phyloP scores from a whole-genome alignment of 2,797 vertebrate species.

The Tamandua tetradactyla region DNA sequence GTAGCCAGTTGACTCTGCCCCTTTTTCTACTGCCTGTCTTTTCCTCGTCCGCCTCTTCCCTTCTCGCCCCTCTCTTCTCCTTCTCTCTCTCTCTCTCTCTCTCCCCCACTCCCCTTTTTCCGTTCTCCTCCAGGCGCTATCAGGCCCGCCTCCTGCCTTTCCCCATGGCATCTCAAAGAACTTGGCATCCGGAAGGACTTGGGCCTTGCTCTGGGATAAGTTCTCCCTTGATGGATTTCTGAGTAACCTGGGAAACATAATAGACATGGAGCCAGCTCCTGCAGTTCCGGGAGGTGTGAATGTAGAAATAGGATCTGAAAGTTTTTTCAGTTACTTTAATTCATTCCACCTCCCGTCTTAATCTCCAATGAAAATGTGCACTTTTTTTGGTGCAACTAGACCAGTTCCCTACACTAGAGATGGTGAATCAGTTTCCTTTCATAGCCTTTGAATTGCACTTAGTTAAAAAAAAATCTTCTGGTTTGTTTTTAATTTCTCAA shows the following conservation, averaged over 20 bases:
- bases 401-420: neutral
- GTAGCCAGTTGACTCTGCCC: too few relatives aligned
- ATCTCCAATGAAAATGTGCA: neutral
- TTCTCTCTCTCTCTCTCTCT: too few relatives aligned
- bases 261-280: neutral
- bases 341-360: neutral
- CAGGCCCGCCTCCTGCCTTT: neutral
- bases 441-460: neutral
- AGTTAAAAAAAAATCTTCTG: neutral
- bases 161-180: neutral
- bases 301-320: neutral
- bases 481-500: neutral
- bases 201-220: neutral
- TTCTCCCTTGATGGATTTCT: neutral
- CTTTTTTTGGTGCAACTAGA: neutral
- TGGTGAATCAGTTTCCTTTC: neutral
- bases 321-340: neutral
- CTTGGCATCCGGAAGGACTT: neutral
- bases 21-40: neutral
- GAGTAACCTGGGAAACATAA: neutral
- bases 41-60: too few relatives aligned
- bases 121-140: neutral
- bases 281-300: neutral
- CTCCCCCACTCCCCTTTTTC: too few relatives aligned
- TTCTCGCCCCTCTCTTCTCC: too few relatives aligned